phyloP scores from a whole-genome alignment of 2,113 vertebrate species.

The Solenodon paradoxus region DNA sequence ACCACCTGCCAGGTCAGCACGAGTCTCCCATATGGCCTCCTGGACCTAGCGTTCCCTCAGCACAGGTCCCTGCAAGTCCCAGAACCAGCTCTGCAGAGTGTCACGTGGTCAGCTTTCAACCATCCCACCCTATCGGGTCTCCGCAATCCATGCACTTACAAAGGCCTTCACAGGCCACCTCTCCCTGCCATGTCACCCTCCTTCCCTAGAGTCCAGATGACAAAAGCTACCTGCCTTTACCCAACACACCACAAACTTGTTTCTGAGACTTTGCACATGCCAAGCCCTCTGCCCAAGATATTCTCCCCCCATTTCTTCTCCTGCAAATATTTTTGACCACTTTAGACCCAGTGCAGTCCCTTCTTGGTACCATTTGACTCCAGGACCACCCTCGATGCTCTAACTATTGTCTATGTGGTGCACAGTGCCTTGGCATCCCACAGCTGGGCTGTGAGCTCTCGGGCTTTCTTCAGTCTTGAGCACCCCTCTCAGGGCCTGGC shows the following conservation, averaged over 20 bases:
- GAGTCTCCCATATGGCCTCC: background rate
- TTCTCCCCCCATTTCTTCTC: background rate
- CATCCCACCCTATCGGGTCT: background rate
- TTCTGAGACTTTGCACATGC: background rate
- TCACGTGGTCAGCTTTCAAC: background rate
- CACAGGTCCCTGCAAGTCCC: background rate
- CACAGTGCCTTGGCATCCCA: background rate
- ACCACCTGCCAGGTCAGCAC: background rate
- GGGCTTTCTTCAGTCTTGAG: background rate
- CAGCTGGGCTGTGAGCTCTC: background rate
- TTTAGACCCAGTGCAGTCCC: background rate
- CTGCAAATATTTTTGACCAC: background rate
- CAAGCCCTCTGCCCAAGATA: background rate
- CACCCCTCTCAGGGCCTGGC: background rate
- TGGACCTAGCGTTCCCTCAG: background rate
- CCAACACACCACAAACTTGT: background rate
- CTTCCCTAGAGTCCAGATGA: background rate
- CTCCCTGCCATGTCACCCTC: background rate
- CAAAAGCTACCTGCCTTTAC: background rate
- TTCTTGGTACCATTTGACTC: background rate
- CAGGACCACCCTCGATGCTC: too few relatives aligned
- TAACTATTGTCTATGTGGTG: background rate
- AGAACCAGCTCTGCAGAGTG: background rate
- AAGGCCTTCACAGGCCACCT: background rate
- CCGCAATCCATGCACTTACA: fast-evolving